Percentiles rank a stretch among this genome's conserved stretches.
phyloP scores from a whole-genome alignment of 2,797 vertebrate genomes.

The Garrulus glandarius region DNA sequence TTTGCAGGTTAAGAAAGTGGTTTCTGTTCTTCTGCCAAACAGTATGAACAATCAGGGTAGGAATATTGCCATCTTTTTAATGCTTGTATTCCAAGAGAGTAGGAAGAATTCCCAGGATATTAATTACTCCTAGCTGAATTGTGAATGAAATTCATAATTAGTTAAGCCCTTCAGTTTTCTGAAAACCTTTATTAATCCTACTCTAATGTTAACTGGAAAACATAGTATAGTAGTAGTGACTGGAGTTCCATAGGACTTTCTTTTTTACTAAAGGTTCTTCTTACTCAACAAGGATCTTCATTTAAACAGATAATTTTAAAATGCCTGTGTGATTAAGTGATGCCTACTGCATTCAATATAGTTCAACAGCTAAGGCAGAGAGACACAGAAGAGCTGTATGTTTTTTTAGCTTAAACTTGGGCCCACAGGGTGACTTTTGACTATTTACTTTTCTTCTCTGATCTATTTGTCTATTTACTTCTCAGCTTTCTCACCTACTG shows the following conservation, averaged over 20 bases:
- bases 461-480: neutral
- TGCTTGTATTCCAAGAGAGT: neutral
- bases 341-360: neutral
- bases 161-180: neutral
- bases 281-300: neutral
- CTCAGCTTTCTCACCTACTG: neutral
- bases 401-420: neutral
- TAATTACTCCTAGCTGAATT: neutral
- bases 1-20: constrained; percentile 38
- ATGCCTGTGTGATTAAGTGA: neutral
- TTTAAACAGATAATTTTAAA: neutral
- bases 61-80: neutral
- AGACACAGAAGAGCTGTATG: neutral
- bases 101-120: neutral
- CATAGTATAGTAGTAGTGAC: neutral
- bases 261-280: neutral
- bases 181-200: neutral
- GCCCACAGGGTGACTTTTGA: neutral
- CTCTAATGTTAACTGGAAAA: neutral
- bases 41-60: neutral
- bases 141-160: neutral
- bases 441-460: neutral
- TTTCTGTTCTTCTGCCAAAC: constrained; percentile 54
- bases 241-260: neutral
- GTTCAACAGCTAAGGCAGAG: neutral